These are phyloP conservation scores for Callochromis pleurospilus DNA, from an alignment of 2,113 vertebrate genomes.

Conservation along the genomic window DNA sequence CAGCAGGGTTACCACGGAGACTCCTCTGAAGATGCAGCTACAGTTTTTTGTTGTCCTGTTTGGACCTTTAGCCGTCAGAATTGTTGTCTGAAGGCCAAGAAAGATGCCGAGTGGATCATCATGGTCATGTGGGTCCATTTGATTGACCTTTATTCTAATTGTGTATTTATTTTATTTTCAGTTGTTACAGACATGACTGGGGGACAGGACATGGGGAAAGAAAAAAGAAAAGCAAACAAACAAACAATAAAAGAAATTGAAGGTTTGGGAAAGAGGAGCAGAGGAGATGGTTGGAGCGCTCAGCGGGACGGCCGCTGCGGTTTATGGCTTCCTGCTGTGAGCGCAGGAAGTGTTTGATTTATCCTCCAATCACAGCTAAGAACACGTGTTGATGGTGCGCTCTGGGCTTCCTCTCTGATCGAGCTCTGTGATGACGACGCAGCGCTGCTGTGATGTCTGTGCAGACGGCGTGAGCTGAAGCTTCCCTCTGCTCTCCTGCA, in stretches of 20 bases:
- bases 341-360: neutral
- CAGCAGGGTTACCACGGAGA: neutral
- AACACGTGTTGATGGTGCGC: neutral
- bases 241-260: neutral
- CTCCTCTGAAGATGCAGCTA: too few relatives aligned
- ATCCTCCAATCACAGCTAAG: neutral
- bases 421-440: neutral
- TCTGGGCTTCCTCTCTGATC: neutral
- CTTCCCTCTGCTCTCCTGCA: neutral
- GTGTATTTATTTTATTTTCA: neutral
- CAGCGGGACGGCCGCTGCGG: rapidly evolving
- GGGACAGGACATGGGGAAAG: too few relatives aligned
- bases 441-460: neutral
- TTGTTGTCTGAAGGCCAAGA: neutral
- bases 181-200: rapidly evolving
- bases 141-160: neutral
- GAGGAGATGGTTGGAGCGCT: neutral
- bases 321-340: neutral
- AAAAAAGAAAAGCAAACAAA: too few relatives aligned
- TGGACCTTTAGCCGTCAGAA: too few relatives aligned
- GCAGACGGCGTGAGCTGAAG: neutral
- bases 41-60: too few relatives aligned
- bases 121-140: neutral
- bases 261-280: neutral
- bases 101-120: neutral